Evolutionary conservation across 2,113 vertebrate genomes (phyloP).

Genomic region (Engystomops pustulosus): DNA sequence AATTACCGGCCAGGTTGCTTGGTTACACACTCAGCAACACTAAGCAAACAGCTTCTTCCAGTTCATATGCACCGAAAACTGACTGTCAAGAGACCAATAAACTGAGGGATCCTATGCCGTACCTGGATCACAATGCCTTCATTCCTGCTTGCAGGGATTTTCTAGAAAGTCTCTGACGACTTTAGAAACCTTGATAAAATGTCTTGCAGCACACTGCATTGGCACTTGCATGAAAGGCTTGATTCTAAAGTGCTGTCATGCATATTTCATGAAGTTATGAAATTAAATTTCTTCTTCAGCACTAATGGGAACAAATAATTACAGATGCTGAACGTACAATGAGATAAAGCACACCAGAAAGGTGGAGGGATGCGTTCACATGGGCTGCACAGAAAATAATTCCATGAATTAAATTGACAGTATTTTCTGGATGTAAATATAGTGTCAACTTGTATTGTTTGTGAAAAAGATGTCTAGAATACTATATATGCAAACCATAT

Average conservation of each 20-base stretch:
- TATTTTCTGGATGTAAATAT: too few species aligned
- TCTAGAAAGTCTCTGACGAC: background rate
- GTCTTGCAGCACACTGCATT: conserved; percentile 7
- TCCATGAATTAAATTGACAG: too few species aligned
- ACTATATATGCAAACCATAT: too few species aligned
- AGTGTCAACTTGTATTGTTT: too few species aligned
- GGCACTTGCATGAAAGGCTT: background rate
- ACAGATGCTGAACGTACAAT: conserved; percentile 13
- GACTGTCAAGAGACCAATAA: conserved; percentile 6
- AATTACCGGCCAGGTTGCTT: conserved; percentile 67
- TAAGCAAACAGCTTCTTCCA: conserved; percentile 9
- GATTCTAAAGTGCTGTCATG: conserved; percentile 9
- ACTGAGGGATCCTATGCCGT: background rate
- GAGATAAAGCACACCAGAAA: conserved; percentile 50
- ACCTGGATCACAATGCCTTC: background rate
- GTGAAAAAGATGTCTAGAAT: too few species aligned
- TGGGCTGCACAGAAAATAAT: background rate
- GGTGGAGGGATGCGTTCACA: background rate
- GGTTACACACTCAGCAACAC: conserved; percentile 58
- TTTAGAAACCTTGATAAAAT: conserved; percentile 21
- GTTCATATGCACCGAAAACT: background rate
- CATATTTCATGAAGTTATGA: conserved; percentile 46
- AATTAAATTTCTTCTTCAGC: conserved; percentile 1
- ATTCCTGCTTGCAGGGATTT: background rate
- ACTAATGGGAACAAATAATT: conserved; percentile 29